Evolutionary conservation across 2,888 invertebrate genomes (phyloP).

Genomic region (Stenurella melanura): DNA sequence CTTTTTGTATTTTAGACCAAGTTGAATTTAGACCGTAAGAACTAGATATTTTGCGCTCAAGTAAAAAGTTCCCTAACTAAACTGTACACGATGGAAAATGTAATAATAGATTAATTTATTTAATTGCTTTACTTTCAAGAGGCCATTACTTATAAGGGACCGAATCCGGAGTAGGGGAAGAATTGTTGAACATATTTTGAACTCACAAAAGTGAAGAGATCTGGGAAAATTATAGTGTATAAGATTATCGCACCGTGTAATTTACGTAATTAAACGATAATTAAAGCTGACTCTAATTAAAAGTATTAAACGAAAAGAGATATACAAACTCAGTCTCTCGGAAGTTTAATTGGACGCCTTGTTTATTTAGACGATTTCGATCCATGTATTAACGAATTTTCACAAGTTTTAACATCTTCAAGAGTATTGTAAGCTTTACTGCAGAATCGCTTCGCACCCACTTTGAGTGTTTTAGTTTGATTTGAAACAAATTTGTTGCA

Average conservation of each 20-base stretch:
- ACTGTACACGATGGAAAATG: not conserved
- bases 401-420: constrained; percentile 43
- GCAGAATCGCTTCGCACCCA: constrained; percentile 24
- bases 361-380: constrained; percentile 45
- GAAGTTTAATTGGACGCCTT: constrained; percentile 59
- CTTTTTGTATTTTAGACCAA: no score
- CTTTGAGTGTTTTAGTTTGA: not conserved
- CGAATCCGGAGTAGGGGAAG: constrained; percentile 31
- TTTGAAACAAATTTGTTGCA: constrained; percentile 22
- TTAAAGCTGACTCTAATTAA: constrained; percentile 63
- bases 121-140: constrained; percentile 37
- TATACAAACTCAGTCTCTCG: constrained; percentile 55
- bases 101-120: constrained; percentile 29
- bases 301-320: constrained; percentile 61
- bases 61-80: not conserved
- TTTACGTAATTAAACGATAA: constrained; percentile 63
- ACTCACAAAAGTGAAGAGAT: constrained; percentile 47
- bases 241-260: constrained; percentile 56
- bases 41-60: not conserved
- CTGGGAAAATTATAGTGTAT: constrained; percentile 53
- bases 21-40: no score
- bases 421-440: constrained; percentile 2
- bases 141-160: constrained; percentile 46
- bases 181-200: constrained; percentile 25
- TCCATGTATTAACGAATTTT: constrained; percentile 47